phyloP scores from a whole-genome alignment of 2,113 vertebrate genomes.

The Cebus imitator region DNA sequence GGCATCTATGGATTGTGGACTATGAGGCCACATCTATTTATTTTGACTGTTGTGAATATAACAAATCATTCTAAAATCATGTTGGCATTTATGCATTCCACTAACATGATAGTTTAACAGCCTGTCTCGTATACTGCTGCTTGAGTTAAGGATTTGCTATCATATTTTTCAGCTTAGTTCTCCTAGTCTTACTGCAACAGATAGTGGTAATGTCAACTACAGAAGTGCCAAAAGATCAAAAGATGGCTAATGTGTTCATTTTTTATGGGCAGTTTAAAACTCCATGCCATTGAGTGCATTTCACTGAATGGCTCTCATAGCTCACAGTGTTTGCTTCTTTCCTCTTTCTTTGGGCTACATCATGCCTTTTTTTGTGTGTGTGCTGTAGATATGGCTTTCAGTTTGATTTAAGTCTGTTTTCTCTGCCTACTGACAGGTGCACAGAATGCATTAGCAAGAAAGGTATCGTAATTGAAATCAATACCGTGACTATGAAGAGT shows the following conservation, averaged over 20 bases:
- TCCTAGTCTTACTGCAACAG: slow-evolving; percentile 41
- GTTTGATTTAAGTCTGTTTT: slow-evolving; percentile 43
- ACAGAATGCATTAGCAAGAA: slow-evolving; percentile 47
- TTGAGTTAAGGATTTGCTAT: slow-evolving; percentile 56
- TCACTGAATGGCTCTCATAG: slow-evolving; percentile 34
- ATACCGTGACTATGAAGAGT: background rate
- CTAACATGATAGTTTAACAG: slow-evolving; percentile 56
- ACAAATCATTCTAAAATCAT: slow-evolving; percentile 79
- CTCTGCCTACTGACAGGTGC: background rate
- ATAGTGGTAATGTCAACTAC: slow-evolving; percentile 62
- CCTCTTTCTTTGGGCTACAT: background rate
- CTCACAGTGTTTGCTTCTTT: slow-evolving; percentile 36
- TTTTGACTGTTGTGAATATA: slow-evolving; percentile 57
- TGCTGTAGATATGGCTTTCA: background rate
- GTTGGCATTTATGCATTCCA: slow-evolving; percentile 61
- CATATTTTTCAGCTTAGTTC: slow-evolving; percentile 45
- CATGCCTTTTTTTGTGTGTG: background rate
- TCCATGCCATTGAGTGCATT: slow-evolving; percentile 39
- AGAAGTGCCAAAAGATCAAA: background rate
- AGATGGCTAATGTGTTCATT: slow-evolving; percentile 49
- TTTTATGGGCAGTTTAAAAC: background rate
- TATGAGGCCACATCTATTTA: slow-evolving; percentile 54
- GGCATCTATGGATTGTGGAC: slow-evolving; percentile 11
- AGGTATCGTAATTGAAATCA: slow-evolving; percentile 68
- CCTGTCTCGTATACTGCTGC: background rate